phyloP scores from a whole-genome alignment of 2,113 vertebrate genomes.

The Pseudorectes ferrugineus region DNA sequence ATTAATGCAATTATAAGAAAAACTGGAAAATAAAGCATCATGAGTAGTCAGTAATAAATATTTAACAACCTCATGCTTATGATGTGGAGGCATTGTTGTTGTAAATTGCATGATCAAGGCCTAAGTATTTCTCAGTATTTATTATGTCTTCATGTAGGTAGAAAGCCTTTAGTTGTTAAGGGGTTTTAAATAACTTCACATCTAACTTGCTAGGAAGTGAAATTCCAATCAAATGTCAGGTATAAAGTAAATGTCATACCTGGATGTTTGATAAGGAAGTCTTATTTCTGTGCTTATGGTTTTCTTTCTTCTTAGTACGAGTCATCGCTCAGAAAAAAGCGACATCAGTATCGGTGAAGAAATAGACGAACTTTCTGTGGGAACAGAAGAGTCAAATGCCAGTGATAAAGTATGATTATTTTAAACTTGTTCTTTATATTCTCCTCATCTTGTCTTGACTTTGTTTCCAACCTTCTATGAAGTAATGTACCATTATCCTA shows the following conservation, averaged over 20 bases:
- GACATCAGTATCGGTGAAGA: conserved; percentile 91
- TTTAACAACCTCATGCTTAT: neutral
- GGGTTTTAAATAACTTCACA: neutral
- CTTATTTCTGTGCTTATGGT: neutral
- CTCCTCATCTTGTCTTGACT: neutral
- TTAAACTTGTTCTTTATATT: neutral
- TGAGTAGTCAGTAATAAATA: neutral
- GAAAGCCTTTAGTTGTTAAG: neutral
- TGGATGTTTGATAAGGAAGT: neutral
- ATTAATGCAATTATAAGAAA: neutral
- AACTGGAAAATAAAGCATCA: neutral
- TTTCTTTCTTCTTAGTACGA: conserved; percentile 61
- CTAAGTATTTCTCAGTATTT: neutral
- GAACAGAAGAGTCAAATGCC: conserved; percentile 74
- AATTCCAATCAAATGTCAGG: neutral
- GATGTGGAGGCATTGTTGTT: neutral
- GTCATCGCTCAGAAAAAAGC: conserved; percentile 87
- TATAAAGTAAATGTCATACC: neutral
- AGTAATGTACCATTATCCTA: neutral
- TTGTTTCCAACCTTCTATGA: neutral
- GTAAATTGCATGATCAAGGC: neutral
- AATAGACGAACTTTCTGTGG: conserved; percentile 88
- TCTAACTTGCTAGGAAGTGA: neutral
- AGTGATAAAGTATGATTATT: conserved; percentile 80
- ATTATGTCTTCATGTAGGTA: neutral